These are phyloP conservation scores for Manis pentadactyla DNA, from an alignment of 2,797 vertebrate genomes.

Conservation along the genomic window DNA sequence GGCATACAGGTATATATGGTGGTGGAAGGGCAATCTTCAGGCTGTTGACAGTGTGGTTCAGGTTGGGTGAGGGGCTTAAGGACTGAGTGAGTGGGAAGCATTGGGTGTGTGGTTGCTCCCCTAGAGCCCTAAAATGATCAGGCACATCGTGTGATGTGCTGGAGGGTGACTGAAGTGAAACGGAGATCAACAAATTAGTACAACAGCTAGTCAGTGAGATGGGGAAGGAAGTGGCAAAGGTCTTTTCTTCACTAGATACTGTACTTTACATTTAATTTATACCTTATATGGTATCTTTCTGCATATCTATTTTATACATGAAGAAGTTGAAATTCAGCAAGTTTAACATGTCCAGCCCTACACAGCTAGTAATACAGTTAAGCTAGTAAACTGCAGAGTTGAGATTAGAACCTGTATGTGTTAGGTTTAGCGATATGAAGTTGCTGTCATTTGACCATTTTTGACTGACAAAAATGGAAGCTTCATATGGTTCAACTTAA, in stretches of 20 bases:
- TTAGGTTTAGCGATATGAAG: not conserved
- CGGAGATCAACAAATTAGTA: not conserved
- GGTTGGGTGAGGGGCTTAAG: not conserved
- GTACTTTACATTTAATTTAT: not conserved
- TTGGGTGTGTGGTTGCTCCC: not conserved
- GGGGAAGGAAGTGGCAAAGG: not conserved
- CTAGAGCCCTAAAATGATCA: not conserved
- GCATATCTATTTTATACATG: not conserved
- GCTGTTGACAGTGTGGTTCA: not conserved
- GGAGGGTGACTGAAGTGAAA: not conserved
- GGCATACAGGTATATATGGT: not conserved
- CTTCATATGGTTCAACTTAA: not conserved
- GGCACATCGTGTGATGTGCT: not conserved
- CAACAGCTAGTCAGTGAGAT: not conserved
- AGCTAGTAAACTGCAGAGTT: not conserved
- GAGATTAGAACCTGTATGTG: not conserved
- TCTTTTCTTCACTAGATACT: not conserved
- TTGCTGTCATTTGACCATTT: not conserved
- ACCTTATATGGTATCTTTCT: not conserved
- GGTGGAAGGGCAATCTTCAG: not conserved
- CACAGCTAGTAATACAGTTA: not conserved
- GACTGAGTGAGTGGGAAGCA: not conserved
- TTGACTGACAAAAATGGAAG: not conserved
- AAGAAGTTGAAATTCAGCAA: conserved; percentile 13
- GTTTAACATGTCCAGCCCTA: not conserved